Evolutionary conservation across 2,797 vertebrate species (phyloP).

Genomic region (Siniperca obscura): DNA sequence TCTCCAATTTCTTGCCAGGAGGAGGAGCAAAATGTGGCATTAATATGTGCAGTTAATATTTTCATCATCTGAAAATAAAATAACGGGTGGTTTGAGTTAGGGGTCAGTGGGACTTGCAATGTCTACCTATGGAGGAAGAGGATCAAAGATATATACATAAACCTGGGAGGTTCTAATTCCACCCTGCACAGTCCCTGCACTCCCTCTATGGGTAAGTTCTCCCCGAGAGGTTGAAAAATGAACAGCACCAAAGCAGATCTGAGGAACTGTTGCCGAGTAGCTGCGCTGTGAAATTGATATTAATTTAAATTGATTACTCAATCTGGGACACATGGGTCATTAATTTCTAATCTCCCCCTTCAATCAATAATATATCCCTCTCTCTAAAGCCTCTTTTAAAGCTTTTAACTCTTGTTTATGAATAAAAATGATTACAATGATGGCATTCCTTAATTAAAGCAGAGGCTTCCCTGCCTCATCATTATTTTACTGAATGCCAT

Average conservation of each 20-base stretch:
- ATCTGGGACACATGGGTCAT: slow-evolving; percentile 83
- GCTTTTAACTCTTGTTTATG: slow-evolving; percentile 75
- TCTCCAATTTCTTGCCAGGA: slow-evolving; percentile 50
- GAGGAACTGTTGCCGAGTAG: slow-evolving; percentile 72
- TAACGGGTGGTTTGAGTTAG: slow-evolving; percentile 6
- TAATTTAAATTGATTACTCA: slow-evolving; percentile 87
- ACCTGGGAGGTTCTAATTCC: slow-evolving; percentile 13
- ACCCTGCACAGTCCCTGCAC: slow-evolving; percentile 18
- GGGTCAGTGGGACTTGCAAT: slow-evolving; percentile 28
- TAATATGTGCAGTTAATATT: slow-evolving; percentile 27
- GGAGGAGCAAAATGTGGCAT: slow-evolving; percentile 8
- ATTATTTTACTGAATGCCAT: slow-evolving; percentile 62
- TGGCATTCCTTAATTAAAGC: slow-evolving; percentile 70
- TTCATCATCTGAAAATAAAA: slow-evolving; percentile 24
- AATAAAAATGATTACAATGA: slow-evolving; percentile 69
- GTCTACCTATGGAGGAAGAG: slow-evolving; percentile 27
- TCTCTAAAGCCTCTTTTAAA: slow-evolving; percentile 65
- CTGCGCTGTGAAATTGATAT: slow-evolving; percentile 82
- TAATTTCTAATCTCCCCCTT: slow-evolving; percentile 84
- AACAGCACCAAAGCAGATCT: slow-evolving; percentile 62
- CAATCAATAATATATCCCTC: slow-evolving; percentile 80
- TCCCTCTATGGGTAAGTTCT: slow-evolving; percentile 29
- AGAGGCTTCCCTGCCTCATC: slow-evolving; percentile 39
- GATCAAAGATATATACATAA: background rate
- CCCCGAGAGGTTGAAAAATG: slow-evolving; percentile 72